phyloP scores from a whole-genome alignment of 2,797 vertebrate species.

The Urosaurus nigricauda region DNA sequence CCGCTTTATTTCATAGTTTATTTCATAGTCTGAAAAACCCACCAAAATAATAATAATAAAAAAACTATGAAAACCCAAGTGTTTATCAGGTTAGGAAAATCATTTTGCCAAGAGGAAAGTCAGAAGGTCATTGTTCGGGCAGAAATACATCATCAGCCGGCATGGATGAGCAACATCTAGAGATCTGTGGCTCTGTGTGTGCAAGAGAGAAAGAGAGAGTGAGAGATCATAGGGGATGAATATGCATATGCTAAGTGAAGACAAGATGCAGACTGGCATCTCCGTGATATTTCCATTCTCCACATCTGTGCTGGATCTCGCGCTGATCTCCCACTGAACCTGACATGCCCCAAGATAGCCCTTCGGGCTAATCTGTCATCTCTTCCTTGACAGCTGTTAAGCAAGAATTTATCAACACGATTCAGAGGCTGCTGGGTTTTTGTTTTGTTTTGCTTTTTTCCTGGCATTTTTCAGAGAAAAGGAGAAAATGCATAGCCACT shows the following conservation, averaged over 20 bases:
- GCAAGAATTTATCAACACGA: constrained; percentile 69
- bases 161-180: neutral
- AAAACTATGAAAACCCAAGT: constrained; percentile 2
- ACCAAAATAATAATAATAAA: too few relatives aligned
- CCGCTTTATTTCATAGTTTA: too few relatives aligned
- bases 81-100: neutral
- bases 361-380: constrained; percentile 63
- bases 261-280: constrained; percentile 41
- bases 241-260: constrained; percentile 41
- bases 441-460: neutral
- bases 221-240: neutral
- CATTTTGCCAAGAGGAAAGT: neutral
- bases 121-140: neutral
- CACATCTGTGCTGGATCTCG: constrained; percentile 54
- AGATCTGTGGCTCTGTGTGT: constrained; percentile 5
- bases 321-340: constrained; percentile 30
- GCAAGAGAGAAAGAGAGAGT: too few relatives aligned
- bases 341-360: constrained; percentile 49
- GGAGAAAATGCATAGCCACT: constrained; percentile 46
- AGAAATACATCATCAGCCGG: neutral
- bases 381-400: constrained; percentile 60
- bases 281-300: constrained; percentile 46
- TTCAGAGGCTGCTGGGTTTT: constrained; percentile 47
- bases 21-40: too few relatives aligned
- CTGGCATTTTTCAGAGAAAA: constrained; percentile 58